Evolutionary conservation across 2,113 vertebrate genomes (phyloP), one percentile per base, ranked within the genome.

Genomic region (Periophthalmus modestus): DNA sequence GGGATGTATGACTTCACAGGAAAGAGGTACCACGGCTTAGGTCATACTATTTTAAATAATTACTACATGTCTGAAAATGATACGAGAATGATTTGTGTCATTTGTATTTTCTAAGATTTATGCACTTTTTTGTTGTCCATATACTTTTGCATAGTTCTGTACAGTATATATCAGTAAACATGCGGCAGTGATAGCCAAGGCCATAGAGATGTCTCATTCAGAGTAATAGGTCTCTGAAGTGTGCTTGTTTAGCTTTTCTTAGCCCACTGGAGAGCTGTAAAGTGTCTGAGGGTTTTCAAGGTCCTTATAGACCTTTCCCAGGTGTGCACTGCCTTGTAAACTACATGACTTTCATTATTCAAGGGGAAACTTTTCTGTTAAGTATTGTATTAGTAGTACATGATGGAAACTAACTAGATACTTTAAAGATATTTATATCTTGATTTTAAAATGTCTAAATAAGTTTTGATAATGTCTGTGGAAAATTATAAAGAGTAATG

Each of bases 171-270:
- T 68, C 75, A 69, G 55, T 12, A 9, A 78, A 75, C 82, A 77
- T 74, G 79, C 75, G 3, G 52, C 62, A 28, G 75, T 82, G 76
- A 74, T 80, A 68, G 73, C 82, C 82, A 61, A 57, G 83, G 87
- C 68, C 72, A 36, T 75, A 81, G 82, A 77, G 85, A 89, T 90
- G 88, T 90, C 89, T 93, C 87, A 84, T 79, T 92, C 81, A 87
- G 85, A 93, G 89, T 91, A 92, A 93, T 91, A 87, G 91, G 88
- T 91, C 92, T 93, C 89, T 62, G 79, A 88, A 85, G 89, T 89
- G 86, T 89, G 89, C 92, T 93, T 93, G 91, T 93, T 93, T 92
- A 73, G 85, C 78, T 83, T 89, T 85, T 87, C 89, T 87, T 79
- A 81, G 80, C 78, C 84, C 90, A 87, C 79, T 57, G 77, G 90